Evolutionary conservation across 2,113 vertebrate species (phyloP).

Genomic region (Myiopsitta monachus): DNA sequence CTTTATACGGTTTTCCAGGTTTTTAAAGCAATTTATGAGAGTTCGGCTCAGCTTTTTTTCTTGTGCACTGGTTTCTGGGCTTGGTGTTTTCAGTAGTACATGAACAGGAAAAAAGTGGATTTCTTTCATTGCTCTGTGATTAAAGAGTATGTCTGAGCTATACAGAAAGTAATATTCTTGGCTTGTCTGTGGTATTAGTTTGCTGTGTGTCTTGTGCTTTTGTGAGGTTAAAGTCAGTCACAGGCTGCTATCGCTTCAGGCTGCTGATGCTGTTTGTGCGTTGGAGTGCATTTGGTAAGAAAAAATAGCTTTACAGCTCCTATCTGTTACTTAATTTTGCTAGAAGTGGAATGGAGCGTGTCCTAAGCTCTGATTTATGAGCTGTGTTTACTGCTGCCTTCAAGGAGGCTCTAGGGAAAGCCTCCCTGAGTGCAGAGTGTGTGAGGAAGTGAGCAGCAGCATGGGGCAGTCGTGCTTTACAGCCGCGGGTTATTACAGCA

Average conservation of each 20-base stretch:
- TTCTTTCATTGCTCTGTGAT: rapidly evolving
- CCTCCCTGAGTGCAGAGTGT: rapidly evolving
- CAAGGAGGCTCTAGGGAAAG: not conserved
- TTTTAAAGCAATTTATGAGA: rapidly evolving
- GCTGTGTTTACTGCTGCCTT: rapidly evolving
- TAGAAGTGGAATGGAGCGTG: rapidly evolving
- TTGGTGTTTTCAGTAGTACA: rapidly evolving
- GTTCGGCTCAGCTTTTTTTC: rapidly evolving
- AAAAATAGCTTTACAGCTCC: rapidly evolving
- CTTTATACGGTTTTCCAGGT: rapidly evolving
- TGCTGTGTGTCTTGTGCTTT: rapidly evolving
- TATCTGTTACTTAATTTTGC: rapidly evolving
- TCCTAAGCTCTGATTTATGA: rapidly evolving
- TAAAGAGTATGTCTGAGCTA: rapidly evolving
- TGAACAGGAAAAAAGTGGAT: rapidly evolving
- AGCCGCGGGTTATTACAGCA: rapidly evolving
- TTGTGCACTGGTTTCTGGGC: rapidly evolving
- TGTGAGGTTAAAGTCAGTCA: rapidly evolving
- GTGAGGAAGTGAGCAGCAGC: not conserved
- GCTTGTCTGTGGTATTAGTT: not conserved
- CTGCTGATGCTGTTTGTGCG: rapidly evolving
- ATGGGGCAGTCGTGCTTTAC: rapidly evolving
- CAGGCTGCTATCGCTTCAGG: rapidly evolving
- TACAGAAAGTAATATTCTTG: rapidly evolving
- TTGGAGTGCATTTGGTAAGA: rapidly evolving